Evolutionary conservation across 2,888 invertebrate genomes (phyloP).

Genomic region (Nemapogon koenigi): DNA sequence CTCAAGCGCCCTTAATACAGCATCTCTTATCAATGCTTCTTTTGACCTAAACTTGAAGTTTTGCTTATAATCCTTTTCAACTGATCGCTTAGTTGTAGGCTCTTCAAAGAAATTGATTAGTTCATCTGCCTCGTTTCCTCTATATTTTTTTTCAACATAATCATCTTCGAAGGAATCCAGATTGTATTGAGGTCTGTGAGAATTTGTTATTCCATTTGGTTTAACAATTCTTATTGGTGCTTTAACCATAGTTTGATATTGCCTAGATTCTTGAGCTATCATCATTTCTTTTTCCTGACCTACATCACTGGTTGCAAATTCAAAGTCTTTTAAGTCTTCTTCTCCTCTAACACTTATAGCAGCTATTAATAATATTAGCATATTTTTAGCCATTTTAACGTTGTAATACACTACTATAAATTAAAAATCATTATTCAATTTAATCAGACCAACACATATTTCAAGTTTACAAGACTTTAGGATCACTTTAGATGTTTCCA

Average conservation of each 20-base stretch:
- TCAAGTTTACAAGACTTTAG: no score
- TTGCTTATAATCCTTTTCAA: constrained; percentile 34
- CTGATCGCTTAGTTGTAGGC: constrained; percentile 26
- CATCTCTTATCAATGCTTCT: constrained; percentile 56
- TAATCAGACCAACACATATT: no score
- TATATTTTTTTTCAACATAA: constrained; percentile 12
- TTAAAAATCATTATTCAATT: no score
- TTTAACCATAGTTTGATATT: constrained; percentile 41
- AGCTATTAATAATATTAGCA: no score
- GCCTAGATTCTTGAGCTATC: constrained; percentile 52
- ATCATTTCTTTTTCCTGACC: constrained; percentile 43
- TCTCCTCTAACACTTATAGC: constrained; percentile 21
- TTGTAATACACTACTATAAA: background rate
- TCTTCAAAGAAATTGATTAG: constrained; percentile 27
- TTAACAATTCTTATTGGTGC: constrained; percentile 30
- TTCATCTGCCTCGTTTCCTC: constrained; percentile 30
- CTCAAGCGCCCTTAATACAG: constrained; percentile 63
- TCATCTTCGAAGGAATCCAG: constrained; percentile 42
- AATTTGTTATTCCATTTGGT: constrained; percentile 43
- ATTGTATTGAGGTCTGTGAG: constrained; percentile 53
- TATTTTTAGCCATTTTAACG: background rate
- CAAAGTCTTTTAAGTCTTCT: constrained; percentile 39
- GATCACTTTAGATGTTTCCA: no score
- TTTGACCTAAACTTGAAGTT: constrained; percentile 33
- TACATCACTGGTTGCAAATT: constrained; percentile 21